phyloP scores from a whole-genome alignment of 2,113 vertebrate species.

The Drymodes brunneopygia region DNA sequence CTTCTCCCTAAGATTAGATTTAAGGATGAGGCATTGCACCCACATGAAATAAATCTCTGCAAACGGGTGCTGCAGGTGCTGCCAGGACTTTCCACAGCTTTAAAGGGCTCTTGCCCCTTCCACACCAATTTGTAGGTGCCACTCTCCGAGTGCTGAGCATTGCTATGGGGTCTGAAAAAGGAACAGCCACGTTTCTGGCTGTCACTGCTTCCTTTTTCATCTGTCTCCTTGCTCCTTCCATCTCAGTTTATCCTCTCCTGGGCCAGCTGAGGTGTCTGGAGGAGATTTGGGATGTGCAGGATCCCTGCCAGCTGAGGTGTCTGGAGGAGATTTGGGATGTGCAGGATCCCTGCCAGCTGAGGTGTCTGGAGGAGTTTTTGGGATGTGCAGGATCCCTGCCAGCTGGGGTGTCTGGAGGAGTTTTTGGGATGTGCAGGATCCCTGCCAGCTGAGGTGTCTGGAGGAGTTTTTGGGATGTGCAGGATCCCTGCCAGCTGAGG shows the following conservation, averaged over 20 bases:
- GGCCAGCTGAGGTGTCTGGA: background rate
- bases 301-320: background rate
- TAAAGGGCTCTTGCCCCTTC: background rate
- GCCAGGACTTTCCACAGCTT: background rate
- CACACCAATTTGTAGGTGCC: accelerated
- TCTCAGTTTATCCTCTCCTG: background rate
- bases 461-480: background rate
- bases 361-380: too few relatives aligned
- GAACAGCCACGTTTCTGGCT: background rate
- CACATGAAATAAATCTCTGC: background rate
- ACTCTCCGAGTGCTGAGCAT: accelerated
- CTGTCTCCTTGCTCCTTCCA: background rate
- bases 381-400: background rate
- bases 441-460: too few relatives aligned
- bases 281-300: too few relatives aligned
- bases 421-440: background rate
- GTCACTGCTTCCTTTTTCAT: background rate
- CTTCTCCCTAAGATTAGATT: background rate
- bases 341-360: background rate
- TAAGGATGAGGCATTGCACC: background rate
- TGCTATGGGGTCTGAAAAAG: background rate
- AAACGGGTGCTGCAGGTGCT: background rate
- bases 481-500: background rate
- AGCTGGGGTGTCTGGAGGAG: too few relatives aligned
- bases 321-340: background rate